Evolutionary conservation across 2,797 vertebrate genomes (phyloP), one percentile per base, ranked within the genome.

Genomic region (Thripadectes ignobilis): DNA sequence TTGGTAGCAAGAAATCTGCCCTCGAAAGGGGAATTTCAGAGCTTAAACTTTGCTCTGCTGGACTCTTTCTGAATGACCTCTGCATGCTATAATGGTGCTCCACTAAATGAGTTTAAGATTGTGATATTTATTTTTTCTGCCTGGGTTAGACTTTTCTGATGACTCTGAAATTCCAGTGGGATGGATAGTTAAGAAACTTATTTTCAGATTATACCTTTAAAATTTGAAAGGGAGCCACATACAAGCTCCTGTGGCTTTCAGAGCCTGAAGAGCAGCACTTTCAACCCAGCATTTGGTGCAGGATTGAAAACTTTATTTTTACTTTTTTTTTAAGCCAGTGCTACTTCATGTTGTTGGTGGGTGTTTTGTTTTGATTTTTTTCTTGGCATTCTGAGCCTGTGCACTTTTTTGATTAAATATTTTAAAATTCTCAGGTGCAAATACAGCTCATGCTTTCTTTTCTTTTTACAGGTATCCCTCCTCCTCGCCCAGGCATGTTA

Each of bases 401-500:
- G 32, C 6, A 12, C 18, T 26, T 54, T 27, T 51, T 61, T 62
- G 1, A 26, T 29, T 4, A 17, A 52, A 39, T 7, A 46, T 10
- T 79, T 77, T 51, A 32, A 21, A 73, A 45, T 59, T 78, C 17
- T 9, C 15, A 21, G 34, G 15, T 77, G 14, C 29, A 36, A 20
- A 72, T 32, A 38, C 45, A 49, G 32, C 36, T 88, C 12, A 14
- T 3, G 4, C 13, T 92, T 85, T 36, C 14, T 85, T 32, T 71
- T 67, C 17, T 49, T 59, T 20, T 30, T 57, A 5, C 95, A 99
- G 99, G 99, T 72, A 98, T 99, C 36, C 99, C 99, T 41, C 99
- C 99, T 76, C 99, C 99, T 89, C 99, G 99, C 16, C 99, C 99
- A 12, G 98, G 98, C 77, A 98, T 98, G 98, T 96, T 98, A 98